Conservation (phyloP, 2,113 vertebrate species). For the Limanda limanda region DNA sequence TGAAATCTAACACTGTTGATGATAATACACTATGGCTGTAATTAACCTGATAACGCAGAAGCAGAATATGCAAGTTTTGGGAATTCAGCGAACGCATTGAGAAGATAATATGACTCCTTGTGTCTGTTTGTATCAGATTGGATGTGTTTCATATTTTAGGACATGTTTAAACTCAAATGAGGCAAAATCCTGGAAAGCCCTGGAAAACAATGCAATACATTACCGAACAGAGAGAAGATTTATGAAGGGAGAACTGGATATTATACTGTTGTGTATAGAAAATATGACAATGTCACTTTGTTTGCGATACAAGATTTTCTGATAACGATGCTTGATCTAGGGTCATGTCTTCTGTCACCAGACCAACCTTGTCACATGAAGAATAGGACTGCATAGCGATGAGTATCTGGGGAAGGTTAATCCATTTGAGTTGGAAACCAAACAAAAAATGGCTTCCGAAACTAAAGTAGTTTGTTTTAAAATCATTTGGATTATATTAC, state of each 20-base stretch:
- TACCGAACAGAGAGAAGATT: conserved; percentile 23
- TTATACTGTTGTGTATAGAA: conserved; percentile 22
- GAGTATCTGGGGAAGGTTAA: conserved; percentile 5
- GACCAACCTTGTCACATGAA: conserved; percentile 29
- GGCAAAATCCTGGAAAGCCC: conserved; percentile 49
- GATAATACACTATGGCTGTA: conserved; percentile 44
- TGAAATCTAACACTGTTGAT: conserved; percentile 57
- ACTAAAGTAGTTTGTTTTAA: conserved; percentile 5
- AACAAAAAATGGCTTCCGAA: neutral
- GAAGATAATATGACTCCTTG: conserved; percentile 17
- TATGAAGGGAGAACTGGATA: conserved; percentile 59
- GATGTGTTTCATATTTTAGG: conserved; percentile 18
- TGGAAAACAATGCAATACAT: conserved; percentile 57
- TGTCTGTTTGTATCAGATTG: conserved; percentile 27
- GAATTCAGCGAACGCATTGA: conserved; percentile 41
- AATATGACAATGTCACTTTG: conserved; percentile 13
- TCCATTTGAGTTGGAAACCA: neutral
- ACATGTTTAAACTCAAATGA: conserved; percentile 26
- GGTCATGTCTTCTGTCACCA: conserved; percentile 41
- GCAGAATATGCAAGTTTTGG: conserved; percentile 30
- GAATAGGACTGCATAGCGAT: neutral
- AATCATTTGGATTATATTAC: no score
- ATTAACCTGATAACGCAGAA: conserved; percentile 38
- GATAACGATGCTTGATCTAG: conserved; percentile 12
- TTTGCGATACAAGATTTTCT: conserved; percentile 33